Conservation (phyloP, 2,888 invertebrate species). For the Drymonia ruficornis region DNA sequence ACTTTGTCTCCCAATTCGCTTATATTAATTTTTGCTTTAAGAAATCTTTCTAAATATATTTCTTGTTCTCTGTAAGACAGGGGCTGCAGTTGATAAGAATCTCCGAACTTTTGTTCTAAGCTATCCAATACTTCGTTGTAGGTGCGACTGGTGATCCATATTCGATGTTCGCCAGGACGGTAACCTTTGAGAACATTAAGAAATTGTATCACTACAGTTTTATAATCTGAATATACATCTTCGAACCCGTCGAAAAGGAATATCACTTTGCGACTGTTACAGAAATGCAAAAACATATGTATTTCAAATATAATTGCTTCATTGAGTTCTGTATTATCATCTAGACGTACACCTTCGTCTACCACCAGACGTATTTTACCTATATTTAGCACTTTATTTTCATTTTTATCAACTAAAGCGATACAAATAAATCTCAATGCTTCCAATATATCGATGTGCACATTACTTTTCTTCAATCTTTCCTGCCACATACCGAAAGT, state of each 20-base stretch:
- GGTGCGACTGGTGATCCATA: constrained; percentile 31
- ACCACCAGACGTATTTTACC: constrained; percentile 6
- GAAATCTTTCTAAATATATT: constrained; percentile 16
- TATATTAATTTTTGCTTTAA: constrained; percentile 18
- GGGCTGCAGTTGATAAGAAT: constrained; percentile 10
- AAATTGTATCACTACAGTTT: constrained; percentile 13
- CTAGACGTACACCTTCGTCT: constrained; percentile 4
- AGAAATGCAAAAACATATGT: constrained; percentile 23
- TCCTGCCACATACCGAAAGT: constrained; percentile 20
- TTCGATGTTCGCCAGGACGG: constrained; percentile 11
- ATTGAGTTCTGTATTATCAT: constrained; percentile 8
- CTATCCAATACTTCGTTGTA: constrained; percentile 21
- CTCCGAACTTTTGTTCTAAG: constrained; percentile 13
- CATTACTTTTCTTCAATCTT: not conserved
- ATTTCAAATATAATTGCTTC: constrained; percentile 12
- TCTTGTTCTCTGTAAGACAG: constrained; percentile 15
- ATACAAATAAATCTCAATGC: constrained; percentile 14
- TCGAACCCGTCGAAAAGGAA: constrained; percentile 37
- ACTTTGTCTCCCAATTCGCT: constrained; percentile 7
- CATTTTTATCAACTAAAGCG: constrained; percentile 2
- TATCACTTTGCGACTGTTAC: constrained; percentile 19
- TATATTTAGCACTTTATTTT: not conserved
- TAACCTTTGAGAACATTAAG: constrained; percentile 8
- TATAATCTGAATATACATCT: constrained; percentile 32
- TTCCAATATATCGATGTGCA: constrained; percentile 10